Evolutionary conservation across 53 echinoderm and acorn worm genomes (phyloP), one percentile per base, ranked within the genome.

Genomic region (Hippasteria phrygiana): DNA sequence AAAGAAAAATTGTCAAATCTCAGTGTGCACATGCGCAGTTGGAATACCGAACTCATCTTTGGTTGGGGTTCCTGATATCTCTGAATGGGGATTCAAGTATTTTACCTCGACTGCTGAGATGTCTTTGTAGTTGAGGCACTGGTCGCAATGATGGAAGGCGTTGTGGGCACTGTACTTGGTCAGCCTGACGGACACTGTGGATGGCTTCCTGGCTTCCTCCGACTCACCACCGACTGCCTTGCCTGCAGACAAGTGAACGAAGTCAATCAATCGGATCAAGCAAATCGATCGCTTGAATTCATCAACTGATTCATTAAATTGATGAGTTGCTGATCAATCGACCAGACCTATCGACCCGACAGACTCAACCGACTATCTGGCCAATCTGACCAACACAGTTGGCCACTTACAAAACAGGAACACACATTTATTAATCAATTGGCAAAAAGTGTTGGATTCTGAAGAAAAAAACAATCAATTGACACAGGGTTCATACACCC

Each of bases 81-180:
- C 51, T 17, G 16, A 51, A 51, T 51, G 14, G 20, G 4, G 34
- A 9, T 43, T 22, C 13, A 1, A 28, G 34, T 20, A 0, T 17
- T 67, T 87, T 83, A 91, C 96, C 96, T 95, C 96, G 16, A 88
- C 80, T 6, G 93, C 88, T 4, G 91, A 89, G 16, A 92, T 81
- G 63, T 95, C 94, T 38, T 88, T 93, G 75, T 97, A 94, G 45
- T 95, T 91, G 47, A 95, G 97, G 39, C 97, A 97, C 43, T 95
- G 93, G 13, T 97, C 97, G 73, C 97, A 97, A 29, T 94, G 97
- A 75, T 97, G 97, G 87, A 97, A 97, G 77, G 97, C 95, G 89
- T 97, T 95, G 73, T 97, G 97, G 59, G 97, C 94, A 48, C 97
- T 97, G 88, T 93, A 94, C 62, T 97, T 93, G 78, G 97, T 92